Evolutionary conservation across 1,140 invertebrate species (phyloP).

Genomic region (Cecropterus lyciades): DNA sequence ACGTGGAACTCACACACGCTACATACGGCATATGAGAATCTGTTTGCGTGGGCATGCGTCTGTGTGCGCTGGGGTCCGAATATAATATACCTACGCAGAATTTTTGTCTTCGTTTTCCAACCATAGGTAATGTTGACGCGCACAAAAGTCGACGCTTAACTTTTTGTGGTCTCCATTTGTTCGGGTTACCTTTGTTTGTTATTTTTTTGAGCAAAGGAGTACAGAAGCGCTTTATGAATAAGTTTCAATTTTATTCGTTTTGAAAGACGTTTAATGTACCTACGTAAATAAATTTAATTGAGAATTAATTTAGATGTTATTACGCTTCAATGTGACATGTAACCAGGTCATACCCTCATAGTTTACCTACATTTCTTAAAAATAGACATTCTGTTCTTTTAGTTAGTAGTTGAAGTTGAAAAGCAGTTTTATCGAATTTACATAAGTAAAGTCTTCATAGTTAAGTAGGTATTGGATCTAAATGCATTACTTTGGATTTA

Average conservation of each 20-base stretch:
- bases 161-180: constrained; percentile 39
- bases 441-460: no score
- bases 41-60: constrained; percentile 43
- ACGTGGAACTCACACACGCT: constrained; percentile 66
- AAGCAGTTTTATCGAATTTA: no score
- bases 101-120: constrained; percentile 69
- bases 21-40: constrained; percentile 67
- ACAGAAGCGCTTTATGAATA: constrained; percentile 17
- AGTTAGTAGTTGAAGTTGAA: no score
- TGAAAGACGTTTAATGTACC: neutral
- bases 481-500: no score
- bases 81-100: constrained; percentile 72
- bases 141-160: constrained; percentile 48
- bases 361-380: no score
- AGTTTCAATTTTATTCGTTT: constrained; percentile 19
- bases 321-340: no score
- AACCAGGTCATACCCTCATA: no score
- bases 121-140: constrained; percentile 53
- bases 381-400: no score
- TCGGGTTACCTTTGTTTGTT: constrained; percentile 28
- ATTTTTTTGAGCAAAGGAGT: constrained; percentile 16
- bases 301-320: no score
- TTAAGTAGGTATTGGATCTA: no score
- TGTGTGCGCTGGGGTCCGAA: constrained; percentile 76
- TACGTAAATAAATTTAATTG: no score